These are phyloP conservation scores for Meteorus sp. DNA, from an alignment of 1,140 invertebrate species.

Conservation along the genomic window DNA sequence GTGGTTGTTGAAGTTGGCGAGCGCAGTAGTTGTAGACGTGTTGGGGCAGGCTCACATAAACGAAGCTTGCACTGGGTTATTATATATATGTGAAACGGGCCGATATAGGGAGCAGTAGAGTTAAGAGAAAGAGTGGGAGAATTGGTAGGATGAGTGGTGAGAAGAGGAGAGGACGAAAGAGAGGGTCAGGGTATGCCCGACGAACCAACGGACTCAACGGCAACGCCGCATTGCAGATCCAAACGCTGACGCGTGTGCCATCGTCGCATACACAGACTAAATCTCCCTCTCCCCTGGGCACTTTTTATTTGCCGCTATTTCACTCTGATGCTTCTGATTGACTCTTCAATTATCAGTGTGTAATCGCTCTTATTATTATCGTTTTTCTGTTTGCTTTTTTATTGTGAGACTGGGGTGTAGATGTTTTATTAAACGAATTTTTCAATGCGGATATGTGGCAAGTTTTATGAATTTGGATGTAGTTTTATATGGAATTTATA, in stretches of 20 bases:
- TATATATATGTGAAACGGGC: background rate
- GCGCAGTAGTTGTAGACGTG: background rate
- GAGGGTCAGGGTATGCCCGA: constrained; percentile 15
- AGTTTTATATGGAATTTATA: too few relatives aligned
- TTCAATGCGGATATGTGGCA: too few relatives aligned
- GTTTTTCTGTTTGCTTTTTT: too few relatives aligned
- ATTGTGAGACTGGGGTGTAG: too few relatives aligned
- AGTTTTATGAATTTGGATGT: too few relatives aligned
- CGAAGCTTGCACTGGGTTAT: background rate
- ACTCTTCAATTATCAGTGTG: too few relatives aligned
- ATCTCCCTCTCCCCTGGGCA: constrained; percentile 1
- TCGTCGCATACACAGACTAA: background rate
- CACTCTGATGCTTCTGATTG: background rate
- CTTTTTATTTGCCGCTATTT: background rate
- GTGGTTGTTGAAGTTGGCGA: too few relatives aligned
- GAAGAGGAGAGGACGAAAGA: background rate
- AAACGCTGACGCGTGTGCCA: constrained; percentile 44
- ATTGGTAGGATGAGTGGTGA: too few relatives aligned
- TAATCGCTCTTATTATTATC: too few relatives aligned
- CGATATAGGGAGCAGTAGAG: too few relatives aligned
- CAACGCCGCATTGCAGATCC: constrained; percentile 58
- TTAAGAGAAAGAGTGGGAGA: too few relatives aligned
- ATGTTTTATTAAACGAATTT: too few relatives aligned
- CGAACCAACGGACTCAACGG: constrained; percentile 37
- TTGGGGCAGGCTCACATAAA: constrained; percentile 13